A percentile compares a stretch with the other conserved stretches of the same genome.
Evolutionary conservation across 2,113 vertebrate species (phyloP).

Genomic region (Heterotis niloticus): DNA sequence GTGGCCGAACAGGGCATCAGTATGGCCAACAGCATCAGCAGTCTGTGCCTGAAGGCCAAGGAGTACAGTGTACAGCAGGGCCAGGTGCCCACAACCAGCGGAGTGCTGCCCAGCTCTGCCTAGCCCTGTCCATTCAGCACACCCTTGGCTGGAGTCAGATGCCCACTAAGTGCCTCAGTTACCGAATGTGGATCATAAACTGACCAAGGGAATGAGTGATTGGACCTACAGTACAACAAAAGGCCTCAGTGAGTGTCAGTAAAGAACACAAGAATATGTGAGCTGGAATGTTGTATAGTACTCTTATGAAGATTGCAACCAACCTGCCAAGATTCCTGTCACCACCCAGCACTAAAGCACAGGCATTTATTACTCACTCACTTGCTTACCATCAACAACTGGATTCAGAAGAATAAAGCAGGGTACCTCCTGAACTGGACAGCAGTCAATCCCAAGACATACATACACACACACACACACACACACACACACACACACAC

Average conservation of each 20-base stretch:
- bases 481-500: too few species aligned
- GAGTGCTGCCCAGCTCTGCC: conserved; percentile 36
- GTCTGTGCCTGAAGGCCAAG: conserved; percentile 77
- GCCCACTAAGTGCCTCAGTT: too few species aligned
- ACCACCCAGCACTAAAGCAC: too few species aligned
- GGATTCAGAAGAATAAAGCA: too few species aligned
- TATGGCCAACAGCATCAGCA: conserved; percentile 79
- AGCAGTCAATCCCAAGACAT: too few species aligned
- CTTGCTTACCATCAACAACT: too few species aligned
- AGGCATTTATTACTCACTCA: too few species aligned
- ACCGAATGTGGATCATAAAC: too few species aligned
- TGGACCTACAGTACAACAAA: not conserved
- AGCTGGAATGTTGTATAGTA: conserved; percentile 7
- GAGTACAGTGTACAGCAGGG: conserved; percentile 78
- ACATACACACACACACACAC: too few species aligned
- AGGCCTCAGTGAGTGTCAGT: not conserved
- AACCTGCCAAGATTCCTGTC: not conserved
- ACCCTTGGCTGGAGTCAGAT: not conserved
- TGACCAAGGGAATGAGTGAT: not conserved
- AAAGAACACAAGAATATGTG: conserved; percentile 24
- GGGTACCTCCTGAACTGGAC: too few species aligned
- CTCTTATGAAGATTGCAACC: not conserved
- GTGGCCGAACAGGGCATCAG: conserved; percentile 63
- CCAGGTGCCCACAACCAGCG: conserved; percentile 76
- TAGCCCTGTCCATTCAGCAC: not conserved